These are phyloP conservation scores for Muntiacus muntjak DNA, from an alignment of 2,113 vertebrate genomes.

Conservation along the genomic window DNA sequence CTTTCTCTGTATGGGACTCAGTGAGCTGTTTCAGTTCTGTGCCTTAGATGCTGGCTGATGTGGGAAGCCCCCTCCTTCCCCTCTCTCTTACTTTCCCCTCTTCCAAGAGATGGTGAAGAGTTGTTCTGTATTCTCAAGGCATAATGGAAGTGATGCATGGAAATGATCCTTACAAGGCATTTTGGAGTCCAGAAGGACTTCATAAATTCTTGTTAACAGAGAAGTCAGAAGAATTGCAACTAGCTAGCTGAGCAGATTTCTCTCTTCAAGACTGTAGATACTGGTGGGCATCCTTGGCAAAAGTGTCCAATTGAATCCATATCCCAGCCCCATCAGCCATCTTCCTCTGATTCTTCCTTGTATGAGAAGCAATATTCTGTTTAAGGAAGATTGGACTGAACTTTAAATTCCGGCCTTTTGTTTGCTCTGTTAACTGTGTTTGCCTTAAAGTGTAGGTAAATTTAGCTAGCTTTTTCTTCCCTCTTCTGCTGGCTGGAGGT, in stretches of 20 bases:
- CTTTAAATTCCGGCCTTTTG: conserved; percentile 26
- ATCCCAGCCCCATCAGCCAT: neutral
- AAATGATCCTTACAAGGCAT: neutral
- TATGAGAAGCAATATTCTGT: conserved; percentile 28
- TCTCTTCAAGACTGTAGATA: neutral
- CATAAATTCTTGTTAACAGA: neutral
- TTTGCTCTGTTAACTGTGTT: neutral
- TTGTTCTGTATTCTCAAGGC: neutral
- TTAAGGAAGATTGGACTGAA: neutral
- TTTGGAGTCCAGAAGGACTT: neutral
- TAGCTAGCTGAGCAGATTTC: neutral
- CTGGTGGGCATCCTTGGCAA: neutral
- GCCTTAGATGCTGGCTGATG: neutral
- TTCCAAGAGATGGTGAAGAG: neutral
- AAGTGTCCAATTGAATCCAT: conserved; percentile 33
- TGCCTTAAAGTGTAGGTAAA: neutral
- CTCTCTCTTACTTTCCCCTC: neutral
- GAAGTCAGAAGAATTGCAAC: neutral
- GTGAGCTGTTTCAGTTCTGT: neutral
- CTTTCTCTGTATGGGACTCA: neutral
- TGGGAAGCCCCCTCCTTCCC: neutral
- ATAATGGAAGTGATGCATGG: neutral
- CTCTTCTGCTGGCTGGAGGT: neutral
- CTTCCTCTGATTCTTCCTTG: conserved; percentile 39
- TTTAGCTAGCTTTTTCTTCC: neutral